These are phyloP conservation scores for Rhegmatorhina hoffmannsi DNA, from an alignment of 2,113 vertebrate species.

Conservation along the genomic window DNA sequence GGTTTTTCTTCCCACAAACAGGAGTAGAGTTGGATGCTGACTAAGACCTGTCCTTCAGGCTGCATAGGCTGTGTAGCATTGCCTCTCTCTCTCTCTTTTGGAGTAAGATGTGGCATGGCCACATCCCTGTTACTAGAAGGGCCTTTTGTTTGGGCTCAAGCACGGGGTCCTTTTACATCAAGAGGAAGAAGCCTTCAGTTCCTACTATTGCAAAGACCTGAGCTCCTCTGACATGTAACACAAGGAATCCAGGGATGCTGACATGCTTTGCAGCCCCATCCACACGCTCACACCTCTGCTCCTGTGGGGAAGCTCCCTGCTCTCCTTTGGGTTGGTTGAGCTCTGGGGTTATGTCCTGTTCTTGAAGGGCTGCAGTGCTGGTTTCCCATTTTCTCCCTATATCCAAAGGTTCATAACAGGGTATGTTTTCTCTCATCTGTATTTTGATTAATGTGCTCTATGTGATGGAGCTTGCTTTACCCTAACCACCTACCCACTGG, in stretches of 20 bases:
- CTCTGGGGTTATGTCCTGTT: neutral
- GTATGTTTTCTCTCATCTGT: neutral
- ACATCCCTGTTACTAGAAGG: neutral
- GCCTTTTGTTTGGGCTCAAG: neutral
- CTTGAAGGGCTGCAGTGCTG: neutral
- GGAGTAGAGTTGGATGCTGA: neutral
- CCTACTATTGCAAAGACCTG: neutral
- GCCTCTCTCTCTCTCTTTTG: neutral
- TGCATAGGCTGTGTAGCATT: neutral
- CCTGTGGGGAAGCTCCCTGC: neutral
- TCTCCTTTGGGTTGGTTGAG: too few relatives aligned
- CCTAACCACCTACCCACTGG: neutral
- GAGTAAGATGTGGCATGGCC: neutral
- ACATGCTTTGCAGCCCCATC: neutral
- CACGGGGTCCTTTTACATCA: neutral
- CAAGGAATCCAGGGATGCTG: neutral
- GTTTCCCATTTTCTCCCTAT: neutral
- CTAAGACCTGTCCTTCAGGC: neutral
- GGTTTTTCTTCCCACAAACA: neutral
- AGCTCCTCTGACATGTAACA: fast-evolving
- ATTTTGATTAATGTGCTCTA: neutral
- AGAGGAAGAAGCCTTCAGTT: neutral
- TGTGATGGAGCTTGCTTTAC: neutral
- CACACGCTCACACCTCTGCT: fast-evolving
- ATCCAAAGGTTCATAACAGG: neutral